A percentile compares a stretch with the other conserved stretches of the same genome.
phyloP scores from a whole-genome alignment of 1,140 invertebrate species.

The Listronotus oregonensis region DNA sequence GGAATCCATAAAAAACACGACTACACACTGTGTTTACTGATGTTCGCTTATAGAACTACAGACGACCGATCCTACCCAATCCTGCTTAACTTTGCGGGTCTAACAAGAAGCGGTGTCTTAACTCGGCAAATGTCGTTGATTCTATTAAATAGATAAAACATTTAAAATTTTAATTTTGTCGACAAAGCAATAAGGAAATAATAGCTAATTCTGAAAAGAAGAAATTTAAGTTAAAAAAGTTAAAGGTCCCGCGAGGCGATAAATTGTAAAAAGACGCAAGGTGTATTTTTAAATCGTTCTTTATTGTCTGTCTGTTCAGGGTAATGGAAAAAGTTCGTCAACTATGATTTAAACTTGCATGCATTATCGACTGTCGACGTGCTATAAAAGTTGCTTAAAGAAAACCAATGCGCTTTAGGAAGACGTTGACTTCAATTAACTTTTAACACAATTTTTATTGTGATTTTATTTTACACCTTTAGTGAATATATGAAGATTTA shows the following conservation, averaged over 20 bases:
- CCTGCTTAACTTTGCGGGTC: no score
- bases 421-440: constrained; percentile 14
- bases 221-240: constrained; percentile 33
- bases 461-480: no score
- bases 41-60: no score
- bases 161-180: constrained; percentile 30
- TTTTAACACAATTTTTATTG: not conserved
- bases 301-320: constrained; percentile 49
- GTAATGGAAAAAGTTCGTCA: constrained; percentile 52
- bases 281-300: constrained; percentile 46
- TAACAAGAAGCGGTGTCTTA: no score
- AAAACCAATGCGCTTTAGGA: constrained; percentile 13
- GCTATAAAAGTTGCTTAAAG: constrained; percentile 40
- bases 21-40: no score
- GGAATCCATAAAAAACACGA: no score
- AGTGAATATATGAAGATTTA: no score
- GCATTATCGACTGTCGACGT: constrained; percentile 46
- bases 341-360: constrained; percentile 48
- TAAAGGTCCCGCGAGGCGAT: constrained; percentile 41
- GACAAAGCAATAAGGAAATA: constrained; percentile 26
- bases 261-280: constrained; percentile 46
- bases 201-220: constrained; percentile 27
- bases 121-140: no score
- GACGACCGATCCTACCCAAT: no score
- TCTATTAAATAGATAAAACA: no score